A percentile compares a stretch with the other conserved stretches of the same genome.
phyloP scores from a whole-genome alignment of 2,888 invertebrate species.

The Ecliptopera silaceata region DNA sequence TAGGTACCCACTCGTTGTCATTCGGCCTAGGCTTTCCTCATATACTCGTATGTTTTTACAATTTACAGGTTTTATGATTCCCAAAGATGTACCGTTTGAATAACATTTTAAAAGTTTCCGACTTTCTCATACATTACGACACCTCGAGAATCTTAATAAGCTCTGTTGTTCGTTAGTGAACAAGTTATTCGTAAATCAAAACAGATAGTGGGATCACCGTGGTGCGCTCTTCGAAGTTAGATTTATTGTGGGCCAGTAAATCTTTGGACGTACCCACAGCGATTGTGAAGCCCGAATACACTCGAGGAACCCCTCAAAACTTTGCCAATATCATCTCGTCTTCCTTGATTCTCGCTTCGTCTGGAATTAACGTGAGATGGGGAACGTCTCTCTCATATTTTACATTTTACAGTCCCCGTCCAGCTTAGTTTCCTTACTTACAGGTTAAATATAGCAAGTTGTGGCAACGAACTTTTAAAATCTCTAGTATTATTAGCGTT shows the following conservation, averaged over 20 bases:
- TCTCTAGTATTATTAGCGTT: slow-evolving; percentile 28
- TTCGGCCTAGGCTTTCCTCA: slow-evolving; percentile 47
- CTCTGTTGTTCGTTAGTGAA: slow-evolving; percentile 1
- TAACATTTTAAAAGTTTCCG: neutral
- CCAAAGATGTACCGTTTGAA: slow-evolving; percentile 11
- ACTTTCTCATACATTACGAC: slow-evolving; percentile 1
- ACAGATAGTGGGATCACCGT: neutral
- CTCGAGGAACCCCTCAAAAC: slow-evolving; percentile 51
- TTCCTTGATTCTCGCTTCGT: slow-evolving; percentile 41
- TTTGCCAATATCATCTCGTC: slow-evolving; percentile 57
- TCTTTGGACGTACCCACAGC: slow-evolving; percentile 41
- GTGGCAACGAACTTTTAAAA: slow-evolving; percentile 27
- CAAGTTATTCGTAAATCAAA: slow-evolving; percentile 15
- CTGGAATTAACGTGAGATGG: slow-evolving; percentile 29
- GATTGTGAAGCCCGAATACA: slow-evolving; percentile 46
- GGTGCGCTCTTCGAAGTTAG: slow-evolving; percentile 20
- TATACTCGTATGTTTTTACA: slow-evolving; percentile 21
- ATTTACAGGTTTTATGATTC: slow-evolving; percentile 23
- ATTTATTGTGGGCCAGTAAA: slow-evolving; percentile 40
- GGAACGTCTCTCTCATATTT: slow-evolving; percentile 23
- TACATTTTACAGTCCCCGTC: slow-evolving; percentile 24
- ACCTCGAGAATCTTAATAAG: slow-evolving; percentile 14
- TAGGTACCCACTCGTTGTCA: slow-evolving; percentile 54
- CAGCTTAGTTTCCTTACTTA: slow-evolving; percentile 21
- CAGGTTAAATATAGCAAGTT: slow-evolving; percentile 10